Base-by-base conservation (phyloP, 2,113 vertebrate species). In the Oncorhynchus clarkii region DNA sequence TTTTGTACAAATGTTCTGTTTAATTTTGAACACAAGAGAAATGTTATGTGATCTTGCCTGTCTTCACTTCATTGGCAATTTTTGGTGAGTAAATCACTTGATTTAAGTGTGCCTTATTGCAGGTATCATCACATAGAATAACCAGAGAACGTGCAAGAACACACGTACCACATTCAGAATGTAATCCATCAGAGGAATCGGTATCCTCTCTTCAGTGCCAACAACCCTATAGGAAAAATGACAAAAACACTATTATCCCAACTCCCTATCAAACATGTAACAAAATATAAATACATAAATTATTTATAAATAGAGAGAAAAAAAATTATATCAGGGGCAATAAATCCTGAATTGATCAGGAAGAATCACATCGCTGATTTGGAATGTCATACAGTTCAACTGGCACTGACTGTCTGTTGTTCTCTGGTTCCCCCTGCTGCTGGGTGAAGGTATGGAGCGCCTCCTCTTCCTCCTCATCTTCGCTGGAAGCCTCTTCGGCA, bases 151-250 rank as follows among this genome's bases (percentile, higher is more conserved):
- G 14, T 26, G 4, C 60, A 18, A 20, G 6, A 18, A 29, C 22
- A 76, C 67, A 92, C 96, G 91, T 82, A 98, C 96, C 95, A 98
- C 96, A 73, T 98, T 98, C 81, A 98, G 93, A 81, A 98, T 98
- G 79, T 98, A 98, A 91, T 98, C 96, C 96, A 98, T 98, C 26
- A 98, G 91, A 74, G 96, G 96, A 85, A 98, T 97, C 4, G 96
- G 96, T 84, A 98, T 96, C 78, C 96, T 91, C 82, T 97, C 96
- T 80, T 98, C 96, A 11, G 95, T 97, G 82, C 96, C 96, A 74
- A 97, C 95, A 79, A 96, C 95, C 89, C 96, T 98, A 20, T 16
- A 18, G 89, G 73, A 89, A 92, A 90, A 45, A 45, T 2, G 39
- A 45, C 39, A 9, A 2, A 45, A 83, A 67, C 4, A 68, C 49